Evolutionary conservation across 2,113 vertebrate genomes (phyloP).

Genomic region (Chamaea fasciata): DNA sequence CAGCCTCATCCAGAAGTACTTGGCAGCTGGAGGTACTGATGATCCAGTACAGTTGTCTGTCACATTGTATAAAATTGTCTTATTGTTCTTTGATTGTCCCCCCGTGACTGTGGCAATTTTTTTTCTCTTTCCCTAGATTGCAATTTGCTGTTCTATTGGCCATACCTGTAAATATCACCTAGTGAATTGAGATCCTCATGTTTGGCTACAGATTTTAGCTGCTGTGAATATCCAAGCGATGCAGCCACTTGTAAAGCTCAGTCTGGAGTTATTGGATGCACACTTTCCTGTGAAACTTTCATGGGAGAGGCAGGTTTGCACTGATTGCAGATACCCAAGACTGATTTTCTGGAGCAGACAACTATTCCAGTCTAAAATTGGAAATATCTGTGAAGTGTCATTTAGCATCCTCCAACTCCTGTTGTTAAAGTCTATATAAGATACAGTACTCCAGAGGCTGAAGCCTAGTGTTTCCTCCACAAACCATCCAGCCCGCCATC

Average conservation of each 20-base stretch:
- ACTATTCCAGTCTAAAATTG: not conserved
- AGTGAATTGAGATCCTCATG: not conserved
- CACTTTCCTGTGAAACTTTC: not conserved
- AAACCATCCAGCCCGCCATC: not conserved
- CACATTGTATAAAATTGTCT: not conserved
- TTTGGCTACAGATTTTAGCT: not conserved
- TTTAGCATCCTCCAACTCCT: not conserved
- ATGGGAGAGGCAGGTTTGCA: not conserved
- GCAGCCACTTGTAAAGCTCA: not conserved
- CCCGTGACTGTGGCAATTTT: not conserved
- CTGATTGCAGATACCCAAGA: not conserved
- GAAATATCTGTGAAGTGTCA: not conserved
- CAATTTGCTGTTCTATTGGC: not conserved
- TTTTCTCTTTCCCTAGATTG: not conserved
- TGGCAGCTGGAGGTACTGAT: not conserved
- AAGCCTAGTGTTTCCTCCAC: fast-evolving
- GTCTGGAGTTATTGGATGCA: not conserved
- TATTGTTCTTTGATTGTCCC: not conserved
- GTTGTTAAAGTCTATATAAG: not conserved
- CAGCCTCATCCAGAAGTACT: not conserved
- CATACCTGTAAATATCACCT: not conserved
- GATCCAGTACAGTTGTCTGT: not conserved
- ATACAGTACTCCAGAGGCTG: not conserved
- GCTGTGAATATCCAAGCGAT: not conserved
- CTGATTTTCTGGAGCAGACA: not conserved